phyloP scores from a whole-genome alignment of 2,797 vertebrate genomes.

The Amblyraja radiata region DNA sequence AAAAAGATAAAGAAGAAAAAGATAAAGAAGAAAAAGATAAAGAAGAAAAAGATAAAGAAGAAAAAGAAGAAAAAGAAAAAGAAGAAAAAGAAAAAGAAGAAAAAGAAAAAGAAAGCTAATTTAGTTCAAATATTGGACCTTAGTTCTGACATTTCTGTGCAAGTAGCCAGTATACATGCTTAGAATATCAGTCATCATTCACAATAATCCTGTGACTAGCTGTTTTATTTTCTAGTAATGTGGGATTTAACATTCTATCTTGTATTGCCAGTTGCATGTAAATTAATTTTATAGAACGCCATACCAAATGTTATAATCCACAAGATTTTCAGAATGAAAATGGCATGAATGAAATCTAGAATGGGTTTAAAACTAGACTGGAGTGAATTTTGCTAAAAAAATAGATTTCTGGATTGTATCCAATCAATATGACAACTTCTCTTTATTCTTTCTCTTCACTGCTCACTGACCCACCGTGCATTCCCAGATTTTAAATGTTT shows the following conservation, averaged over 20 bases:
- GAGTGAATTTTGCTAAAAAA: background rate
- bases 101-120: constrained; percentile 50
- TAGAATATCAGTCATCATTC: background rate
- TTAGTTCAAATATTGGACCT: background rate
- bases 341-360: background rate
- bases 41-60: too few relatives aligned
- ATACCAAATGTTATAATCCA: background rate
- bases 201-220: background rate
- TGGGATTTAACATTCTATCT: background rate
- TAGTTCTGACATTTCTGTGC: background rate
- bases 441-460: background rate
- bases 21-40: too few relatives aligned
- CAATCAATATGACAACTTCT: background rate
- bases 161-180: background rate
- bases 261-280: background rate
- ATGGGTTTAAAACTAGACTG: background rate
- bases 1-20: too few relatives aligned
- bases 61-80: too few relatives aligned
- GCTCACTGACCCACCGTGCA: background rate
- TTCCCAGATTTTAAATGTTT: background rate
- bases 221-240: background rate
- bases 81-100: constrained; percentile 64
- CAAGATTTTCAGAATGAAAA: background rate
- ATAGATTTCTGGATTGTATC: background rate
- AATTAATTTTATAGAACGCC: background rate